Conservation (phyloP, 2,113 vertebrate genomes). For the Mormyrus iriodes region DNA sequence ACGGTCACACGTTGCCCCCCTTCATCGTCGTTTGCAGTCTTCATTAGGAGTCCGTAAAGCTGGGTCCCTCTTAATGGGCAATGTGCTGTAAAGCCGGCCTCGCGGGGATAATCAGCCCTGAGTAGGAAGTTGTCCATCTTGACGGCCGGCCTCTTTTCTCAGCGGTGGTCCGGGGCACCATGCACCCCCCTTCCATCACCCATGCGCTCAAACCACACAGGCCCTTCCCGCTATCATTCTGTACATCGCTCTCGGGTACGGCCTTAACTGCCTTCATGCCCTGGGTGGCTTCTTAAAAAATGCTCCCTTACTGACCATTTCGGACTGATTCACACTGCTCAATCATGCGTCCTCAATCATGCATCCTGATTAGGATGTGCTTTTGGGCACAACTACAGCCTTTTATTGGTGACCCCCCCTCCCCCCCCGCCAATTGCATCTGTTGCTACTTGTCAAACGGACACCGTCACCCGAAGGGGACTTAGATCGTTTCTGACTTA, state of each 20-base stretch:
- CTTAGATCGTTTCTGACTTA: neutral
- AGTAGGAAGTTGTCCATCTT: slow-evolving; percentile 19
- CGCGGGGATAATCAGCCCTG: neutral
- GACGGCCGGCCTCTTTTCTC: slow-evolving; percentile 15
- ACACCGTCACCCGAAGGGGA: neutral
- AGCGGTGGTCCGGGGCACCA: slow-evolving; percentile 9
- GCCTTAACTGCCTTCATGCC: neutral
- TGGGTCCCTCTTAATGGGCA: neutral
- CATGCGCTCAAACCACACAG: neutral
- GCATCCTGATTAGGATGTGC: neutral
- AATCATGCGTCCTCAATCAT: neutral
- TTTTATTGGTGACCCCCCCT: neutral
- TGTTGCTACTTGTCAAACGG: neutral
- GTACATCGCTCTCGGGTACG: neutral
- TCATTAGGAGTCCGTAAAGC: slow-evolving; percentile 8
- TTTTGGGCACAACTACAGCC: neutral
- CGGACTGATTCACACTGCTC: neutral
- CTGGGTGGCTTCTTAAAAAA: neutral
- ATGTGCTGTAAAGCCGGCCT: neutral
- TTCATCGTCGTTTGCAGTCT: neutral
- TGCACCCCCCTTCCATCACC: neutral
- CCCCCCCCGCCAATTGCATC: neutral
- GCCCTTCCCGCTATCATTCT: neutral
- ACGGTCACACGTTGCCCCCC: neutral
- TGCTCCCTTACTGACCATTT: neutral